Conservation (phyloP, 2,888 invertebrate species). For the Taenaris catops region DNA sequence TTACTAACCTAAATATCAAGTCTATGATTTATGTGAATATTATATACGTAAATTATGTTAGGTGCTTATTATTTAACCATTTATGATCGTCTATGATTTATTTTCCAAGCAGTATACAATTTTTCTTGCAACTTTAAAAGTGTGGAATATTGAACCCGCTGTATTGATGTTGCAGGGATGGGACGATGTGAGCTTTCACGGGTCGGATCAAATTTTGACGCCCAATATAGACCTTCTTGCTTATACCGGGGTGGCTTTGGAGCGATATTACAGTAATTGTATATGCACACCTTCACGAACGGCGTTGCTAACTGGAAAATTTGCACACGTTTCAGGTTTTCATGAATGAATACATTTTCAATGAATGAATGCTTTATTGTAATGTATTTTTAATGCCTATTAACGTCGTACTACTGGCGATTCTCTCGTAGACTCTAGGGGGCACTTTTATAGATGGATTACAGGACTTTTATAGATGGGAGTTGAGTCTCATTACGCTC, state of each 20-base stretch:
- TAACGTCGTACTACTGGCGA: no score
- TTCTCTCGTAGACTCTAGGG: no score
- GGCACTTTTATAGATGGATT: no score
- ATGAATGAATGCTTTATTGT: neutral
- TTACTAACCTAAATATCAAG: no score
- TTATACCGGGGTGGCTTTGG: slow-evolving; percentile 89
- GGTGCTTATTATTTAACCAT: no score
- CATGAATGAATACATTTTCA: neutral
- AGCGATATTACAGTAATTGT: slow-evolving; percentile 90
- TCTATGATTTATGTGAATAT: no score
- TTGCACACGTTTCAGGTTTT: slow-evolving; percentile 88
- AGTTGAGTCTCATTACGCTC: no score
- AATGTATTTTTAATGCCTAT: neutral
- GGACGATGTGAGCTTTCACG: slow-evolving; percentile 95
- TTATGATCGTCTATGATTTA: no score
- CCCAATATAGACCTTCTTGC: slow-evolving; percentile 95
- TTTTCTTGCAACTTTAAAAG: no score
- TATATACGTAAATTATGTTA: no score
- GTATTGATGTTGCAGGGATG: slow-evolving; percentile 85
- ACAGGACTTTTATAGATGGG: neutral
- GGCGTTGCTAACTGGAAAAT: slow-evolving; percentile 90
- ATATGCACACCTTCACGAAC: slow-evolving; percentile 92
- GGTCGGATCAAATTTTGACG: slow-evolving; percentile 90
- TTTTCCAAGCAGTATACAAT: no score
- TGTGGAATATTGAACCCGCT: neutral